phyloP scores from a whole-genome alignment of 92 coral and sea anemone genomes.

The Metridium senile region DNA sequence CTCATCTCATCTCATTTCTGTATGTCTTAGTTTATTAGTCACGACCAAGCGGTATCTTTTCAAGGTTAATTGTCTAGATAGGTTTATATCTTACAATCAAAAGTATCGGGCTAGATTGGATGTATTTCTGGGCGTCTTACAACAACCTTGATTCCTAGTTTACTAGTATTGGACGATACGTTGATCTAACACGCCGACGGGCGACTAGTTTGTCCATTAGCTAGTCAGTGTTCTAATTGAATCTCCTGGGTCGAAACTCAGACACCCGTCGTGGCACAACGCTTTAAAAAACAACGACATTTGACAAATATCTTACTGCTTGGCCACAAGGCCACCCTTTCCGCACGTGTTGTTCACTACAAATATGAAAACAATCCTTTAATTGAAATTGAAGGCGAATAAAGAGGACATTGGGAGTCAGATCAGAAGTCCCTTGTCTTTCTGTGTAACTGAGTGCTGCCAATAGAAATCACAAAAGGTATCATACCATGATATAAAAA shows the following conservation, averaged over 20 bases:
- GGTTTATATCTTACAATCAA: conserved; percentile 12
- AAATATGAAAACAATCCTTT: conserved; percentile 35
- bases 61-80: conserved; percentile 22
- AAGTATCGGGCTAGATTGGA: conserved; percentile 23
- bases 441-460: conserved; percentile 8
- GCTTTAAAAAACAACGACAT: conserved; percentile 10
- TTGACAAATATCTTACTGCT: not conserved
- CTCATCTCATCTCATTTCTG: conserved; percentile 15
- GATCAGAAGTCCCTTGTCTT: not conserved
- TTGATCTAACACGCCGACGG: conserved; percentile 17
- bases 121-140: conserved; percentile 4
- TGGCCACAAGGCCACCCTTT: conserved; percentile 23
- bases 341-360: conserved; percentile 25
- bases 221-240: conserved; percentile 17
- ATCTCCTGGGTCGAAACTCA: conserved; percentile 5
- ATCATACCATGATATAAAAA: not conserved
- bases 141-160: not conserved
- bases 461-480: conserved; percentile 18
- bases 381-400: conserved; percentile 27
- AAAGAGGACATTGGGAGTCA: conserved; percentile 7
- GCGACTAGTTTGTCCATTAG: conserved; percentile 4
- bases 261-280: conserved; percentile 23
- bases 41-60: conserved; percentile 9
- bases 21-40: conserved; percentile 11
- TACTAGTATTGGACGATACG: conserved; percentile 7